phyloP scores from a whole-genome alignment of 2,113 vertebrate genomes.

The Gallinago paraguaiae region DNA sequence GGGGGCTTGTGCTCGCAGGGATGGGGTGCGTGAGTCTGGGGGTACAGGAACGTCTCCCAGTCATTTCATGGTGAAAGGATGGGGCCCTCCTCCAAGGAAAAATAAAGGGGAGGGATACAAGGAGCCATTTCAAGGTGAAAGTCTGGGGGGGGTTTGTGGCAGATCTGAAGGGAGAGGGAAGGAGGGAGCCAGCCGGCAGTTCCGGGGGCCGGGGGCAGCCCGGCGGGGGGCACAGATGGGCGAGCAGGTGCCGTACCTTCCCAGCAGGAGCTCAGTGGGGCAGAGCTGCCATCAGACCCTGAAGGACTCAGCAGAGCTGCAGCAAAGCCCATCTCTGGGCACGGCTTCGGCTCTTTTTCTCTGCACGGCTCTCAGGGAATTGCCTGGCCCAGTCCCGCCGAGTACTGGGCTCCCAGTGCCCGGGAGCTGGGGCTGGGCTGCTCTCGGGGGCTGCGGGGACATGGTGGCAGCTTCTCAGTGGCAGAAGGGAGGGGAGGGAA shows the following conservation, averaged over 20 bases:
- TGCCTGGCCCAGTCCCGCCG: fast-evolving
- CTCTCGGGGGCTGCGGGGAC: fast-evolving
- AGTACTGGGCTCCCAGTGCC: background rate
- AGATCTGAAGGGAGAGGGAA: background rate
- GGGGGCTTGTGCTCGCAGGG: background rate
- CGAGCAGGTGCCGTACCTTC: conserved; percentile 49
- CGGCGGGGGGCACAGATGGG: conserved; percentile 48
- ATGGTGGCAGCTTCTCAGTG: background rate
- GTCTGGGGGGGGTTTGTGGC: background rate
- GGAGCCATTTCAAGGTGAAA: conserved; percentile 36
- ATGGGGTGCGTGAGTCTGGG: background rate
- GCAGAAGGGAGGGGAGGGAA: background rate
- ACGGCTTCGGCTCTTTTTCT: background rate
- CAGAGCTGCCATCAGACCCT: conserved; percentile 49
- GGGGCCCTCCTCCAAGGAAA: background rate
- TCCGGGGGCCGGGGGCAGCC: background rate
- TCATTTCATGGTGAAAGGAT: background rate
- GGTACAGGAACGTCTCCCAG: background rate
- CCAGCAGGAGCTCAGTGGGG: background rate
- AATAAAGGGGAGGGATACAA: background rate
- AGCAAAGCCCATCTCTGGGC: background rate
- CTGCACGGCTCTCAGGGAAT: fast-evolving
- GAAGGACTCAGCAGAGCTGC: conserved; percentile 47
- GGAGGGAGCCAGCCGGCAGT: conserved; percentile 8
- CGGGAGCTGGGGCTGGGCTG: fast-evolving